Evolutionary conservation across 2,113 vertebrate genomes (phyloP).

Genomic region (Silurus glanis): DNA sequence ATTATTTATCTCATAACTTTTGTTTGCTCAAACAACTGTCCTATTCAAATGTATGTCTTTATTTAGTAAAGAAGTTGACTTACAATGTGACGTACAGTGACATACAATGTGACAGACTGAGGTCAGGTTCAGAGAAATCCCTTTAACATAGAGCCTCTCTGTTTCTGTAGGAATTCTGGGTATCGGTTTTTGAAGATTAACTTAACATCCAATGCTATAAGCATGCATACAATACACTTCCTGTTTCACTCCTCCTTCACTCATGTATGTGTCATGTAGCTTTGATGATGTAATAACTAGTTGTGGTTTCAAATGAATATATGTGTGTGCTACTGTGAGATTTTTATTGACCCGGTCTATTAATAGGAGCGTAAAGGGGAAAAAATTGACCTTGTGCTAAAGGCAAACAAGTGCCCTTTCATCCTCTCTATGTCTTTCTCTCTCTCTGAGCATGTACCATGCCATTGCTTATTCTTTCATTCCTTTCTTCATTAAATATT

Average conservation of each 20-base stretch:
- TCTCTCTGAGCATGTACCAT: background rate
- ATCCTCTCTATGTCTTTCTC: background rate
- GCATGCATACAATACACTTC: background rate
- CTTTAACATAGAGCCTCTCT: background rate
- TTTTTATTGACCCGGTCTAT: background rate
- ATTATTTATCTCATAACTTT: background rate
- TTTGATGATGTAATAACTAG: background rate
- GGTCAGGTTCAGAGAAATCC: background rate
- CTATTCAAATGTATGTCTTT: background rate
- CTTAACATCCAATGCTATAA: background rate
- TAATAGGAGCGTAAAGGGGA: background rate
- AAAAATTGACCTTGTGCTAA: conserved; percentile 14
- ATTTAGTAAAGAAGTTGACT: background rate
- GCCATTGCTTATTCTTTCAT: background rate
- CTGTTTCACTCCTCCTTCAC: background rate
- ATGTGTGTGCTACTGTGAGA: background rate
- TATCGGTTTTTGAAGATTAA: background rate
- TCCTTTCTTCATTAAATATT: background rate
- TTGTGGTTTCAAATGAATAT: background rate
- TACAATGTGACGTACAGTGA: too few species aligned
- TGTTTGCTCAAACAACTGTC: background rate
- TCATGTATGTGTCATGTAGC: background rate
- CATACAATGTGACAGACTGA: background rate
- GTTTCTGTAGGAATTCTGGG: background rate
- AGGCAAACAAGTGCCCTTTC: conserved; percentile 35